phyloP scores from a whole-genome alignment of 1,140 invertebrate species.

The Bombus huntii region DNA sequence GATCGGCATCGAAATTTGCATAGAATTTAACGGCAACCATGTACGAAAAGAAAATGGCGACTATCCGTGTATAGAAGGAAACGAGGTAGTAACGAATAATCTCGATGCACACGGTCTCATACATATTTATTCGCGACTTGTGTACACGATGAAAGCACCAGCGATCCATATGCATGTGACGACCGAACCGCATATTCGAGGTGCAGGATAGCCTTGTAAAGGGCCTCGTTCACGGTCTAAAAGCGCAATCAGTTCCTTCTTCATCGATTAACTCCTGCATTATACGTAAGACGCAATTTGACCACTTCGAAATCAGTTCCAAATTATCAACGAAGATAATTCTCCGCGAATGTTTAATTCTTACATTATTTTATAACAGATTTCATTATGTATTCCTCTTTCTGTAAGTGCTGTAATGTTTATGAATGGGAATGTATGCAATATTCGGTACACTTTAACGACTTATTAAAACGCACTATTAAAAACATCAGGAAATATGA shows the following conservation, averaged over 20 bases:
- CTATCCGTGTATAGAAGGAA: slow-evolving; percentile 59
- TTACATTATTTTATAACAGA: too few relatives aligned
- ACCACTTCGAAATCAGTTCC: too few relatives aligned
- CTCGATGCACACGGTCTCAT: slow-evolving; percentile 70
- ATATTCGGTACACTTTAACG: too few relatives aligned
- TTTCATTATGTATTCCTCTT: too few relatives aligned
- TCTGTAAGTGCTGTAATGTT: too few relatives aligned
- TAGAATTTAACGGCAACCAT: slow-evolving; percentile 46
- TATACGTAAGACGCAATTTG: not conserved
- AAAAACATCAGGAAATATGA: too few relatives aligned
- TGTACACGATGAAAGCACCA: slow-evolving; percentile 68
- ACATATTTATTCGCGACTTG: slow-evolving; percentile 71
- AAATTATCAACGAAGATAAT: not conserved
- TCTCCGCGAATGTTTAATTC: not conserved
- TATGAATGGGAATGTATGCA: too few relatives aligned
- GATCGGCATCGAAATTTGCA: slow-evolving; percentile 46
- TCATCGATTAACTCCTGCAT: slow-evolving; percentile 26
- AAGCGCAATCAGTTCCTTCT: slow-evolving; percentile 26
- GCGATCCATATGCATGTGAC: slow-evolving; percentile 71
- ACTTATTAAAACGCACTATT: too few relatives aligned
- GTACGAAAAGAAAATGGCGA: slow-evolving; percentile 60
- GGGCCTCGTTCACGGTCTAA: slow-evolving; percentile 39
- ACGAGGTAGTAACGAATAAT: slow-evolving; percentile 71
- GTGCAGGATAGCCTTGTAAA: slow-evolving; percentile 61
- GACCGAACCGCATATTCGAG: slow-evolving; percentile 64